A percentile compares a stretch with the other conserved stretches of the same genome.
phyloP scores from a whole-genome alignment of 37 sponge, comb jelly and placozoan species.

The Halichondria panicea region DNA sequence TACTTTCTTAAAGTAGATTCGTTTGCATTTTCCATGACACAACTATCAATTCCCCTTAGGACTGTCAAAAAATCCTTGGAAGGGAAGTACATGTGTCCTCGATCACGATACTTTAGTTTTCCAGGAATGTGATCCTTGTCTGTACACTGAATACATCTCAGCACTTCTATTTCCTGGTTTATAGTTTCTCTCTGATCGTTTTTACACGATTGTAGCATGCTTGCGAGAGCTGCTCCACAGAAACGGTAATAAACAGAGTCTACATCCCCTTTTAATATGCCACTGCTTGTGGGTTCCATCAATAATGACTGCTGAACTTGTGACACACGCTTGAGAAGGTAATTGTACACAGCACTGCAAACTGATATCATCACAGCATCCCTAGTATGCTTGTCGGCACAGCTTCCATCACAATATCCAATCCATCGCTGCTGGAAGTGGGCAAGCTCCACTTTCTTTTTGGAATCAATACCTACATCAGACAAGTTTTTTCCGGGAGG shows the following conservation, averaged over 20 bases:
- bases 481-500: background rate
- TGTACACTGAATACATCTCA: background rate
- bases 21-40: slow-evolving; percentile 31
- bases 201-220: slow-evolving; percentile 11
- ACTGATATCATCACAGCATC: slow-evolving; percentile 11
- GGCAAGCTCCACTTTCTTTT: background rate
- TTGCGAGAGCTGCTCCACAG: slow-evolving; percentile 15
- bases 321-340: slow-evolving; percentile 6
- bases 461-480: background rate
- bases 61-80: slow-evolving; percentile 6
- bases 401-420: background rate
- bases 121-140: slow-evolving; percentile 20
- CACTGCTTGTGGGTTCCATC: background rate
- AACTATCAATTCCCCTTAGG: background rate
- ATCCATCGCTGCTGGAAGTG: background rate
- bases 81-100: slow-evolving; percentile 39
- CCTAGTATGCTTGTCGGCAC: background rate
- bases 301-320: slow-evolving; percentile 3
- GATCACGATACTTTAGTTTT: slow-evolving; percentile 13
- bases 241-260: slow-evolving; percentile 20
- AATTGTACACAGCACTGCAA: background rate
- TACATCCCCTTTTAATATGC: background rate
- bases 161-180: slow-evolving; percentile 3
- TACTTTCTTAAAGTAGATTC: slow-evolving; percentile 17
- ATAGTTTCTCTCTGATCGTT: background rate